A percentile compares a stretch with the other conserved stretches of the same genome.
These are phyloP conservation scores for Cyprinus carpio DNA, from an alignment of 2,113 vertebrate species.

Conservation along the genomic window DNA sequence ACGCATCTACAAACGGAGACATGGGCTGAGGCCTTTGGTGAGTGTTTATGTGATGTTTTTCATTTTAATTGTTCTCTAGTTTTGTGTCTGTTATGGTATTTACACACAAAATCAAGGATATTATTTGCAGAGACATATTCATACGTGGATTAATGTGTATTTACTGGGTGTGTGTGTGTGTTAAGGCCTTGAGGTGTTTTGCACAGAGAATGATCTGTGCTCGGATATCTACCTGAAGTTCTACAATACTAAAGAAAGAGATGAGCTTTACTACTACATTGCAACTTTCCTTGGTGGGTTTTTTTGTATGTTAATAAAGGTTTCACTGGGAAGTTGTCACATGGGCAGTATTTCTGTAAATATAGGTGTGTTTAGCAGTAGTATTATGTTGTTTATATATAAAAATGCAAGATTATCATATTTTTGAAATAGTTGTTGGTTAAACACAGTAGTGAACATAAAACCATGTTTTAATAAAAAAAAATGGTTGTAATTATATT, in stretches of 20 bases:
- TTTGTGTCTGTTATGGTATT: background rate
- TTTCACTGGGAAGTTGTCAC: background rate
- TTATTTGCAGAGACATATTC: background rate
- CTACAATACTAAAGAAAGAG: constrained; percentile 87
- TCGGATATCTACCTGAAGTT: constrained; percentile 98
- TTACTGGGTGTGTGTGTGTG: background rate
- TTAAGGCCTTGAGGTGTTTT: constrained; percentile 92
- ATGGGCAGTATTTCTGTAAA: background rate
- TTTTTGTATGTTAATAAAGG: background rate
- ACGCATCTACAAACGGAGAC: constrained; percentile 94
- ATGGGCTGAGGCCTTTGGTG: constrained; percentile 91
- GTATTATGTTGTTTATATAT: too few species aligned
- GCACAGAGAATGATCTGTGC: constrained; percentile 91
- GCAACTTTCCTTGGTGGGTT: constrained; percentile 90
- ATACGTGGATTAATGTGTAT: background rate
- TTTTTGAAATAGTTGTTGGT: too few species aligned
- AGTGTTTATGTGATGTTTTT: constrained; percentile 57
- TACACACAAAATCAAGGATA: background rate
- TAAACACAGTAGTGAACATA: too few species aligned
- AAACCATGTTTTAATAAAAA: too few species aligned
- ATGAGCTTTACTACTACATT: constrained; percentile 93
- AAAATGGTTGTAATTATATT: too few species aligned
- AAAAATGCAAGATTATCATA: too few species aligned
- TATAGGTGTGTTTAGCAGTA: background rate
- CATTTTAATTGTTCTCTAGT: background rate